phyloP scores from a whole-genome alignment of 2,113 vertebrate species.

The Hassar affinis region DNA sequence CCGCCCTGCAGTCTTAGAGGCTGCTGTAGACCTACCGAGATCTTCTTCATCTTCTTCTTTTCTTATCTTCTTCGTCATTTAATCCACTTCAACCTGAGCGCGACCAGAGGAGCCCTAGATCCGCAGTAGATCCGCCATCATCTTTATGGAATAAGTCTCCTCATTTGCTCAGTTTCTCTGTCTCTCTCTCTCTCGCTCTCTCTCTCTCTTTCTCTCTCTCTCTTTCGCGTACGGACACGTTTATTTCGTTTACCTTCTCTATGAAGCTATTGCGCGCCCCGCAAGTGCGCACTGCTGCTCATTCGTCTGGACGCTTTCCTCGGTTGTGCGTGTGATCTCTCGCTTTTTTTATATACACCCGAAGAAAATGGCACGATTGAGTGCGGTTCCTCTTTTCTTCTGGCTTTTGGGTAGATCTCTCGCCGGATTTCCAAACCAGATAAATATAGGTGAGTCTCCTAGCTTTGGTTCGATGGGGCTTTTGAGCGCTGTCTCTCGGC shows the following conservation, averaged over 20 bases:
- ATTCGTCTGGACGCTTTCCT: not conserved
- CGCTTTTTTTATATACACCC: constrained; percentile 78
- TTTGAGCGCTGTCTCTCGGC: not conserved
- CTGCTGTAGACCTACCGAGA: constrained; percentile 9
- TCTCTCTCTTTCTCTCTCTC: not conserved
- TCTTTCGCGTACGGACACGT: not conserved
- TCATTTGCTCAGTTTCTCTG: not conserved
- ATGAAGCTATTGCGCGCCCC: constrained; percentile 30
- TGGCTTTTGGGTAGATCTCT: constrained; percentile 82
- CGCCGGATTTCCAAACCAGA: constrained; percentile 94
- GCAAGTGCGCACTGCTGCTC: constrained; percentile 1
- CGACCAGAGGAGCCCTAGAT: not conserved
- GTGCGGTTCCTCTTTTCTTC: constrained; percentile 80
- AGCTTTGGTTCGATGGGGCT: constrained; percentile 13
- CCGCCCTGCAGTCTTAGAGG: not conserved
- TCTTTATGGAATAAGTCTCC: constrained; percentile 23
- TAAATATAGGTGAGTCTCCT: constrained; percentile 91
- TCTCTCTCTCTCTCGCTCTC: constrained; percentile 4
- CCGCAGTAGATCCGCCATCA: constrained; percentile 21
- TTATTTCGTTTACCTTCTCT: constrained; percentile 9
- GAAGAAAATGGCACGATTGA: constrained; percentile 87
- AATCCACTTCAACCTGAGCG: constrained; percentile 13
- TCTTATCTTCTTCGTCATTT: not conserved
- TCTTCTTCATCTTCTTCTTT: constrained; percentile 54
- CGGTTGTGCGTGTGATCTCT: constrained; percentile 76